Evolutionary conservation across 2,113 vertebrate genomes (phyloP), one percentile per base, ranked within the genome.

Genomic region (Nycticebus coucang): DNA sequence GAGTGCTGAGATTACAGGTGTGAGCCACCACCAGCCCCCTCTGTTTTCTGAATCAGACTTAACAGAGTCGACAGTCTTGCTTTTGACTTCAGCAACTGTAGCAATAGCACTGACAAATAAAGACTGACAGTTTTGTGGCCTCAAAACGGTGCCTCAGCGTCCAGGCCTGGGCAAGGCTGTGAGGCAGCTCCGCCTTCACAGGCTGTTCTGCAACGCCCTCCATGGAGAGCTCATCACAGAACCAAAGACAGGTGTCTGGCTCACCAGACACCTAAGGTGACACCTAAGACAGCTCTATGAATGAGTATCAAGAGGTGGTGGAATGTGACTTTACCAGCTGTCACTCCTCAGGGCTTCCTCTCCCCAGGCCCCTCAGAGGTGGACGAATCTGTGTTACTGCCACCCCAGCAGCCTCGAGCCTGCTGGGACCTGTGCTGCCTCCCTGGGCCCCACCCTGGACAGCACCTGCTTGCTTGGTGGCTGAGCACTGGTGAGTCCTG

Each of bases 31-130:
- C 59, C 24, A 1, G 60, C 60, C 10, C 30, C 12, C 96, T 98
- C 98, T 98, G 98, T 88, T 98, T 98, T 98, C 96, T 96, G 71
- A 94, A 96, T 98, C 96, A 98, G 69, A 81, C 77, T 93, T 89
- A 88, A 84, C 71, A 4, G 92, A 91, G 62, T 66, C 75, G 68
- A 87, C 0, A 1, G 74, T 98, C 98, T 98, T 98, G 17, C 96
- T 98, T 98, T 96, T 33, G 90, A 91, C 97, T 97, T 98, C 69
- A 95, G 97, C 93, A 7, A 0, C 95, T 81, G 80, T 1, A 71
- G 85, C 71, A 24, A 1, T 75, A n/a, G 37, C 0, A 0, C 77
- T 86, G 97, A 94, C 97, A 98, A 97, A 98, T 98, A 96, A 97
- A 15, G 97, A 85, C 89, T 91, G 96, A 97, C 81, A 97, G 95